Conservation (phyloP, 2,113 vertebrate genomes). For the Parus major region DNA sequence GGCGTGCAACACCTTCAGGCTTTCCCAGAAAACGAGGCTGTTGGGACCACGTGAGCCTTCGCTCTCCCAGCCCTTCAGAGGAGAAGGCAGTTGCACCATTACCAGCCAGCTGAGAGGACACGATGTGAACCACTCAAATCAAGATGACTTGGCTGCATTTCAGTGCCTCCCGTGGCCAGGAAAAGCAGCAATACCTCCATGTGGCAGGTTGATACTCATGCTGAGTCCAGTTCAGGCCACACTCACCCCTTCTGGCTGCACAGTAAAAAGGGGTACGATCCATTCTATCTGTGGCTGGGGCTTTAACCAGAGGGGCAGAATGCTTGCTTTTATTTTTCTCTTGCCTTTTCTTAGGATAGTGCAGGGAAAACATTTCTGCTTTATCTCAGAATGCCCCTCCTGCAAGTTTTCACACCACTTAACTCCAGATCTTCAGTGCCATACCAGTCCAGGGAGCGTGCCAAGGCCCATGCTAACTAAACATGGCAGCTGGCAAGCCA, state of each 20-base stretch:
- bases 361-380: not conserved
- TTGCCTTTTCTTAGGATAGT: not conserved
- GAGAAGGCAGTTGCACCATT: not conserved
- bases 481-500: not conserved
- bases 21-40: not conserved
- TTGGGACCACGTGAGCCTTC: rapidly evolving
- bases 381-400: not conserved
- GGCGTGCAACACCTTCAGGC: not conserved
- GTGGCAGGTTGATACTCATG: rapidly evolving
- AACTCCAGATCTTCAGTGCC: not conserved
- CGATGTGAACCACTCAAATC: rapidly evolving
- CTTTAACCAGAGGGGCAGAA: not conserved
- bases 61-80: not conserved
- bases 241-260: not conserved
- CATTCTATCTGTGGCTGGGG: not conserved
- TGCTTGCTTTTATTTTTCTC: not conserved
- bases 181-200: rapidly evolving
- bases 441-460: not conserved
- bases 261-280: rapidly evolving
- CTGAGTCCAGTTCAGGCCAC: not conserved
- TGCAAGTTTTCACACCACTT: not conserved
- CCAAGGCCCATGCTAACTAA: not conserved
- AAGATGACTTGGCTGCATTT: not conserved
- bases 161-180: rapidly evolving
- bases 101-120: not conserved